Conservation (phyloP, 2,797 vertebrate genomes). For the Acridotheres tristis region DNA sequence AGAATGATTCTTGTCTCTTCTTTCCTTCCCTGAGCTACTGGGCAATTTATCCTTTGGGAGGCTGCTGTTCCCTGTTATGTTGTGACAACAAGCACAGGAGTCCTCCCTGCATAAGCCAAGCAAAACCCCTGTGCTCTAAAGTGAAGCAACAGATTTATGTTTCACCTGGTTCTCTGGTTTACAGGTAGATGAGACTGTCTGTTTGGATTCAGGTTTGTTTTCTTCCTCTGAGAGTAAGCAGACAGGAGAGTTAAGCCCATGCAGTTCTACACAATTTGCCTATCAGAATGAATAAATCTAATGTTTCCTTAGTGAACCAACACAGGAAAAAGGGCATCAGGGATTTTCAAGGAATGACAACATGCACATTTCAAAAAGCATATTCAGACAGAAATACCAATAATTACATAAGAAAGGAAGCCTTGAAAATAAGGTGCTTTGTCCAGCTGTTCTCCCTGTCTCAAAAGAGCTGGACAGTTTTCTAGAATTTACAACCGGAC, state of each 20-base stretch:
- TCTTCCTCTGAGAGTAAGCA: background rate
- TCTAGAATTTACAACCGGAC: background rate
- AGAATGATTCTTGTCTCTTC: background rate
- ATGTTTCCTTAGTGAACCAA: background rate
- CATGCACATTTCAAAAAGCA: background rate
- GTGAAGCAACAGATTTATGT: background rate
- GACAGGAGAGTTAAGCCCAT: background rate
- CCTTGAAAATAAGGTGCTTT: background rate
- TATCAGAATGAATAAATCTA: background rate
- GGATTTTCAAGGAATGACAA: conserved; percentile 1
- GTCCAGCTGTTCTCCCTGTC: background rate
- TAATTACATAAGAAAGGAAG: background rate
- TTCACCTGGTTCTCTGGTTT: background rate
- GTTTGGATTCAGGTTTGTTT: background rate
- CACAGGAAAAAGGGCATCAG: background rate
- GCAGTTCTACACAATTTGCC: background rate
- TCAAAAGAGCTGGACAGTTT: background rate
- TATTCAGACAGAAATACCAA: background rate
- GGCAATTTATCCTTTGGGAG: background rate
- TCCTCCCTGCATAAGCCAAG: background rate
- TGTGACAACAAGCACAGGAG: background rate
- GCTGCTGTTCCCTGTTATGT: background rate
- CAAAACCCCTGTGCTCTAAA: background rate
- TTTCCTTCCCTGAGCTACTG: background rate
- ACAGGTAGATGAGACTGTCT: background rate